phyloP scores from a whole-genome alignment of 2,888 invertebrate genomes.

The Acleris holmiana region DNA sequence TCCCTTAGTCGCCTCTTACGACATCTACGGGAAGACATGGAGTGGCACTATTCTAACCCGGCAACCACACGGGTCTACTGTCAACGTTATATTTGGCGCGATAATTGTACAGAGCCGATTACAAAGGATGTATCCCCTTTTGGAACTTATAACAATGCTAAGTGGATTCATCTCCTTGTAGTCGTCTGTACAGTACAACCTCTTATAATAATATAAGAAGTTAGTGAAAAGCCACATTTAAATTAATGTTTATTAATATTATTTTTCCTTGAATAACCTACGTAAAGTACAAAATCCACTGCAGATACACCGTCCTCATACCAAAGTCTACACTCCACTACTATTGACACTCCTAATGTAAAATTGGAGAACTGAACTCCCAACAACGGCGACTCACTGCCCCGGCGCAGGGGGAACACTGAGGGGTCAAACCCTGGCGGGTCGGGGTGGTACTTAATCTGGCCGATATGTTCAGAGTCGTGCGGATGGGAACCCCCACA shows the following conservation, averaged over 20 bases:
- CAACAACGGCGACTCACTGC: constrained; percentile 57
- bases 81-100: too few species aligned
- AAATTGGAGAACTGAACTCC: constrained; percentile 70
- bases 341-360: constrained; percentile 65
- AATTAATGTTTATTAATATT: constrained; percentile 8
- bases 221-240: neutral
- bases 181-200: neutral
- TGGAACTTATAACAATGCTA: too few species aligned
- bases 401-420: constrained; percentile 56
- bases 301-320: constrained; percentile 63
- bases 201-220: neutral
- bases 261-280: constrained; percentile 43
- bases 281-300: constrained; percentile 65
- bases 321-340: constrained; percentile 70
- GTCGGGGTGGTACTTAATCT: constrained; percentile 66
- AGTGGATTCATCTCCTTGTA: too few species aligned
- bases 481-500: constrained; percentile 66
- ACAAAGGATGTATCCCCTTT: too few species aligned
- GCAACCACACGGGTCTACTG: too few species aligned
- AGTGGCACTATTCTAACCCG: too few species aligned
- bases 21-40: too few species aligned
- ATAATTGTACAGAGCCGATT: too few species aligned
- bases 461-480: constrained; percentile 70
- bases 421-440: constrained; percentile 70
- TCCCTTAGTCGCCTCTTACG: too few species aligned